phyloP scores from a whole-genome alignment of 2,113 vertebrate species.

The Hippocampus mohnikei region DNA sequence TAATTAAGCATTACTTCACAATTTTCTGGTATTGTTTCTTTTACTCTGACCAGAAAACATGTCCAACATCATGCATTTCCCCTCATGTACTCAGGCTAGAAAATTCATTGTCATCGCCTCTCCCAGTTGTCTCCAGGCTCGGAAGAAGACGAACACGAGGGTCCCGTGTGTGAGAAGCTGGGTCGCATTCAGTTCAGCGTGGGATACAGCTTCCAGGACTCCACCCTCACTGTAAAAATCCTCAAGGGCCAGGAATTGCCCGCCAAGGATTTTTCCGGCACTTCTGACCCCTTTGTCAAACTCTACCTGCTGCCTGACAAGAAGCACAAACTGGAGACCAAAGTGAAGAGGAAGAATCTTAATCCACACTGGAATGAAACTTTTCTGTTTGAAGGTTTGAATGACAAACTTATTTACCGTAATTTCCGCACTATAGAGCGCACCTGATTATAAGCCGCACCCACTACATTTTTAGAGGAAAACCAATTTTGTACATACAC shows the following conservation, averaged over 20 bases:
- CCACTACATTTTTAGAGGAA: no score
- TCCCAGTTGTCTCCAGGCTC: conserved; percentile 91
- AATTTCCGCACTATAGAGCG: no score
- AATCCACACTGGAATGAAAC: conserved; percentile 99
- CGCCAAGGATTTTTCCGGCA: conserved; percentile 97
- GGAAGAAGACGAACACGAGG: conserved; percentile 91
- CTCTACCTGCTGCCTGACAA: conserved; percentile 98
- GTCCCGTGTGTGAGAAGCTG: conserved; percentile 86
- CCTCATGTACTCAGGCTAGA: not conserved
- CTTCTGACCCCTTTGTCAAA: conserved; percentile 97
- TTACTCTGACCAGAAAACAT: not conserved
- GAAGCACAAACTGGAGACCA: conserved; percentile 99
- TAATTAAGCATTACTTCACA: not conserved
- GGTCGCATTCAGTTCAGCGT: conserved; percentile 98
- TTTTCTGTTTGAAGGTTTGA: conserved; percentile 92
- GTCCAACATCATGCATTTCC: not conserved
- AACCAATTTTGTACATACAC: no score
- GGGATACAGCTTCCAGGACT: conserved; percentile 98
- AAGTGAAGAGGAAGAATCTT: conserved; percentile 98
- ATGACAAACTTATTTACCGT: not conserved
- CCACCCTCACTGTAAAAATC: conserved; percentile 96
- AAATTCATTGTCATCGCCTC: not conserved
- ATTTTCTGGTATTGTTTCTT: not conserved
- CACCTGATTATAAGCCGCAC: no score
- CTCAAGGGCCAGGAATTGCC: conserved; percentile 96